Evolutionary conservation across 2,797 vertebrate species (phyloP).

Genomic region (Argentina silus): DNA sequence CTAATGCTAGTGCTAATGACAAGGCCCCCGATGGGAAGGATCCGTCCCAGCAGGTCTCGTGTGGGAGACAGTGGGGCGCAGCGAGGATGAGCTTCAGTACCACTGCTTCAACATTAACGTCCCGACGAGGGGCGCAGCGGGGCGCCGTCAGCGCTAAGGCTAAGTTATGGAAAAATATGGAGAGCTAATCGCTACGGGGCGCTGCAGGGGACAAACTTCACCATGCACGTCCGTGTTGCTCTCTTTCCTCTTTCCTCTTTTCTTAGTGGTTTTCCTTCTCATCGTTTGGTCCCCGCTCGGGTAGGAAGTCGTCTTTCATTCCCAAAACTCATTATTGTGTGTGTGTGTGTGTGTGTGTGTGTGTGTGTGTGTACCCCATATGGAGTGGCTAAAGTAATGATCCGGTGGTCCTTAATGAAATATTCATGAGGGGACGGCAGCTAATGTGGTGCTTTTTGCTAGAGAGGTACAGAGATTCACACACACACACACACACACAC

Average conservation of each 20-base stretch:
- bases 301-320: conserved; percentile 55
- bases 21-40: no score
- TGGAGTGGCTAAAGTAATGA: not conserved
- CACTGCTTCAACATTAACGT: conserved; percentile 73
- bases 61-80: not conserved
- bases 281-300: not conserved
- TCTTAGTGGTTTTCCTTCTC: conserved; percentile 66
- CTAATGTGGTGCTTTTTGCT: conserved; percentile 8
- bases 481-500: not conserved
- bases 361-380: conserved; percentile 14
- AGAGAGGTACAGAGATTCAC: conserved; percentile 8
- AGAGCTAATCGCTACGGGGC: conserved; percentile 82
- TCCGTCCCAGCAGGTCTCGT: not conserved
- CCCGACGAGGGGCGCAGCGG: conserved; percentile 78
- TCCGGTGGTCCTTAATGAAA: conserved; percentile 48
- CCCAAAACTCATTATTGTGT: conserved; percentile 73
- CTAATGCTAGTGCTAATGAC: no score
- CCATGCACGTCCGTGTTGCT: conserved; percentile 68
- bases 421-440: conserved; percentile 9
- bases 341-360: conserved; percentile 13
- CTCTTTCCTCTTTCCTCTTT: conserved; percentile 75
- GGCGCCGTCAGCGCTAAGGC: conserved; percentile 78
- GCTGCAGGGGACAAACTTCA: conserved; percentile 80
- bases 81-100: conserved; percentile 25
- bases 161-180: conserved; percentile 88